Conservation (phyloP, 1,140 invertebrate genomes). For the Trissolcus basalis region DNA sequence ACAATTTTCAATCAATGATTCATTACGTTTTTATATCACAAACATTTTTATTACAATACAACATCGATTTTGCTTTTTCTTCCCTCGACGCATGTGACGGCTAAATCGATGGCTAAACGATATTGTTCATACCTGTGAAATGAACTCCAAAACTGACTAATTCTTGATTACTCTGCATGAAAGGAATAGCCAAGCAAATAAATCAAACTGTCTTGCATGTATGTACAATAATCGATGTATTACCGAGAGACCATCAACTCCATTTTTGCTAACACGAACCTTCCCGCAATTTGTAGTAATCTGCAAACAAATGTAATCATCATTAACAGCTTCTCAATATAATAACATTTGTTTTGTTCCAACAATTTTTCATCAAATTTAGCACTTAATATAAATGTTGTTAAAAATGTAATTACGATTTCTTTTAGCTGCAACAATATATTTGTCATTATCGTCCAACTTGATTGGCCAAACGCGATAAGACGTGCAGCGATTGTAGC, state of each 20-base stretch:
- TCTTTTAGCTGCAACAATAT: constrained; percentile 54
- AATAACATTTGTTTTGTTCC: neutral
- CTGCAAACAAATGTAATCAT: constrained; percentile 50
- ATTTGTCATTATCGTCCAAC: constrained; percentile 42
- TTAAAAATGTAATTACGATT: constrained; percentile 56
- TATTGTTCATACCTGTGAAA: constrained; percentile 14
- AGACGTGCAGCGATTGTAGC: constrained; percentile 67
- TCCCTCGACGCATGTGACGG: no score
- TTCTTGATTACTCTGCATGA: constrained; percentile 12
- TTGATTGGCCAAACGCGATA: constrained; percentile 51
- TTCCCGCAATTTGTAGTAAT: constrained; percentile 64
- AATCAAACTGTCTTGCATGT: constrained; percentile 37
- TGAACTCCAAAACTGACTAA: neutral
- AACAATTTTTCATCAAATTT: no score
- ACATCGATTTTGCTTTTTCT: no score
- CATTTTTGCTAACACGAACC: constrained; percentile 58
- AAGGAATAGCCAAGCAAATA: constrained; percentile 2
- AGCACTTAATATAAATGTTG: no score
- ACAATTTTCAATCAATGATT: no score
- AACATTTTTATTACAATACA: no score
- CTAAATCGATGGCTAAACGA: constrained; percentile 2
- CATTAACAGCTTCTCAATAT: no score
- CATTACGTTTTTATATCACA: no score
- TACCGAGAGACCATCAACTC: constrained; percentile 28
- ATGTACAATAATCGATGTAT: constrained; percentile 42